Evolutionary conservation across 2,888 invertebrate species (phyloP).

Genomic region (Harpalus rufipes): DNA sequence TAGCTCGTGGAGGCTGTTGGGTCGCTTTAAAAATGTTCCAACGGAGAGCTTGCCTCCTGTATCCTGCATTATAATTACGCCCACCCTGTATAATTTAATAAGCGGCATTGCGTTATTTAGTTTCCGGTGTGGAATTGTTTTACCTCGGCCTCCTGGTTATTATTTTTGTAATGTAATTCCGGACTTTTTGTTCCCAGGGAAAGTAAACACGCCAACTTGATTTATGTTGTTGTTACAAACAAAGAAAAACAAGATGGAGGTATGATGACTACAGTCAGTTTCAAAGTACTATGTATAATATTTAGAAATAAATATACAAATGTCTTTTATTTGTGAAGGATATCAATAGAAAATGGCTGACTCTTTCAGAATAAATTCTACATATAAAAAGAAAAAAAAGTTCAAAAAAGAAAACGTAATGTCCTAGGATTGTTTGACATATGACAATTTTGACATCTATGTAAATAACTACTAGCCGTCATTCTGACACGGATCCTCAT

Average conservation of each 20-base stretch:
- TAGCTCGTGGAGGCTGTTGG: constrained; percentile 38
- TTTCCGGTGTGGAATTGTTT: constrained; percentile 63
- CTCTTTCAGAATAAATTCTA: too few species aligned
- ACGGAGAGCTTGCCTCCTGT: background rate
- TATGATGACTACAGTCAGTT: too few species aligned
- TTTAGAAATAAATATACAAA: too few species aligned
- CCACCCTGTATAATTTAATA: constrained; percentile 64
- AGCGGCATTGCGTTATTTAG: constrained; percentile 60
- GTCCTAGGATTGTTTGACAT: too few species aligned
- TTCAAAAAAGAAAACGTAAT: too few species aligned
- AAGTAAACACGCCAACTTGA: constrained; percentile 9
- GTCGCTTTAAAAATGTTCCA: constrained; percentile 57
- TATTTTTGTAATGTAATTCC: constrained; percentile 64
- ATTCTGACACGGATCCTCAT: too few species aligned
- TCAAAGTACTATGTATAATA: too few species aligned
- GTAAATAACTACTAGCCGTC: too few species aligned
- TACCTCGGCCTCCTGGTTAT: constrained; percentile 54
- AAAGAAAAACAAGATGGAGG: background rate
- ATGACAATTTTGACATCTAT: too few species aligned
- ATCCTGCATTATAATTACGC: constrained; percentile 59
- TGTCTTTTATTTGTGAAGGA: too few species aligned
- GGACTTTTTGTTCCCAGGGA: constrained; percentile 31
- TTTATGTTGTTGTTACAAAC: background rate
- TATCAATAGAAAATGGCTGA: too few species aligned
- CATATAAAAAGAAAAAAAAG: too few species aligned